Percentiles rank a stretch among this genome's conserved stretches.
These are phyloP conservation scores for Lasius platythorax DNA, from an alignment of 2,888 invertebrate species.

Conservation along the genomic window DNA sequence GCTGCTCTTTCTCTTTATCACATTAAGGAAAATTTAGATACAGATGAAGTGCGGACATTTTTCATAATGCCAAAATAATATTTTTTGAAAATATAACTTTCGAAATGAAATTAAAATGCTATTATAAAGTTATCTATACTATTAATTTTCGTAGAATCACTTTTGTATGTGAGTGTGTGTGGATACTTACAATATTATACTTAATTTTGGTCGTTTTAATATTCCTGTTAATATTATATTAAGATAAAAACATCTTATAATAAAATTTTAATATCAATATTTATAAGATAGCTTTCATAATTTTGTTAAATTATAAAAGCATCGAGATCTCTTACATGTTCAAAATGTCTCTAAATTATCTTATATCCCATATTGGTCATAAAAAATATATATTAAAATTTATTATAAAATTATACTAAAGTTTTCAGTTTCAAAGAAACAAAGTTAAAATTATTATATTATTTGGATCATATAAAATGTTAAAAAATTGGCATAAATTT, in stretches of 20 bases:
- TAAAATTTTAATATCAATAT: neutral
- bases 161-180: neutral
- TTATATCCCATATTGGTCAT: neutral
- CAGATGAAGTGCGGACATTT: too few species aligned
- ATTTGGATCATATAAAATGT: neutral
- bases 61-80: neutral
- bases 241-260: neutral
- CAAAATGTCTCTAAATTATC: neutral
- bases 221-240: neutral
- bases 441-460: neutral
- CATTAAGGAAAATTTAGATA: too few species aligned
- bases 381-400: neutral
- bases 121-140: neutral
- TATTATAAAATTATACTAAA: neutral
- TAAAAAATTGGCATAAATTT: conserved; percentile 14
- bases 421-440: neutral
- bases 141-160: neutral
- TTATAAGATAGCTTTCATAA: neutral
- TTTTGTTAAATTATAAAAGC: neutral
- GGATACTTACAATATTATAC: neutral
- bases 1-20: too few species aligned
- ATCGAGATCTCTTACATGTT: neutral
- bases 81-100: neutral
- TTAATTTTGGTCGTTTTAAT: neutral
- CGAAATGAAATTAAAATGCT: too few species aligned